These are phyloP conservation scores for Drosophila persimilis DNA, from an alignment of 1,140 invertebrate species.

Conservation along the genomic window DNA sequence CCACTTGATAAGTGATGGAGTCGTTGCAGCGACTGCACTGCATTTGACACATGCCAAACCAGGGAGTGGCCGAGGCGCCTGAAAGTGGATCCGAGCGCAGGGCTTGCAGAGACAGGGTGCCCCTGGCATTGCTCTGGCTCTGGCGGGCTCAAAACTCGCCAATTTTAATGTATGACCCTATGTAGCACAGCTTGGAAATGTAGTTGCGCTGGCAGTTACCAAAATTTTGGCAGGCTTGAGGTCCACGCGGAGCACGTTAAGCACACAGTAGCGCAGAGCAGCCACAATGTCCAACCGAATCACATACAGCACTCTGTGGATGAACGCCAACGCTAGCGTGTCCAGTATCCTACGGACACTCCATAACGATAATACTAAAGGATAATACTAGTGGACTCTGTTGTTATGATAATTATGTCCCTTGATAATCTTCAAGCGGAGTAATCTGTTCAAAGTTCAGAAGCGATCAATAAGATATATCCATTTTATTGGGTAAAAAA, in stretches of 20 bases:
- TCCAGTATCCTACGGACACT: conserved; percentile 83
- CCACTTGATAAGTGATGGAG: conserved; percentile 84
- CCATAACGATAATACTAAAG: conserved; percentile 83
- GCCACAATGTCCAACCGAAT: conserved; percentile 82
- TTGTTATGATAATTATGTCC: conserved; percentile 41
- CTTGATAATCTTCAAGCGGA: conserved; percentile 84
- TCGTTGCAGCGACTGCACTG: conserved; percentile 83
- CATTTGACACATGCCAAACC: conserved; percentile 91
- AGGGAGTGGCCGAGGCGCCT: conserved; percentile 87
- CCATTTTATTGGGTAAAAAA: background rate
- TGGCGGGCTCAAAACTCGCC: conserved; percentile 39
- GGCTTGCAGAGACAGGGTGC: conserved; percentile 90
- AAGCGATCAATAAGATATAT: too few species aligned
- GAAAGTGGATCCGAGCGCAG: conserved; percentile 85
- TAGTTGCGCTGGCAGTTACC: conserved; percentile 82
- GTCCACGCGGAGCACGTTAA: conserved; percentile 91
- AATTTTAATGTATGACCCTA: conserved; percentile 87
- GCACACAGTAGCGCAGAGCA: conserved; percentile 88
- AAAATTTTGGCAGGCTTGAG: conserved; percentile 92
- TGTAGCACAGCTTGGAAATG: conserved; percentile 89
- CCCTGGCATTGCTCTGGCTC: conserved; percentile 66
- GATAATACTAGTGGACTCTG: conserved; percentile 70
- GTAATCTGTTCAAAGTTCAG: conserved; percentile 41
- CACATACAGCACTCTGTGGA: conserved; percentile 64
- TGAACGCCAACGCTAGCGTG: conserved; percentile 71